Percentiles rank a stretch among this genome's conserved stretches.
phyloP scores from a whole-genome alignment of 1,140 invertebrate genomes.

The Calosoma granatense region DNA sequence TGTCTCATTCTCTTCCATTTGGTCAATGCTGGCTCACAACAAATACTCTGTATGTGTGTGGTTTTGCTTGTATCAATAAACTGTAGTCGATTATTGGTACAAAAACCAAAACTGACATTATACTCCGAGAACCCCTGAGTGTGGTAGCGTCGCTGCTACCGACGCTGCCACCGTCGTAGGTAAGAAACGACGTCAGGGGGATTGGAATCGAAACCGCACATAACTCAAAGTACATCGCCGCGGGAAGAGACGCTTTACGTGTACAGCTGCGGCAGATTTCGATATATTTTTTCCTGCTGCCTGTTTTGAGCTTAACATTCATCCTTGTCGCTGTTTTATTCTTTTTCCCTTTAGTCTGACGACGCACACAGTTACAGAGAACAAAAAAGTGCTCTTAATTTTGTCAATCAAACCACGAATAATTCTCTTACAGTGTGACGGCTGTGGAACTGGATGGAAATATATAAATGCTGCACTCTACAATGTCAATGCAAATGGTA shows the following conservation, averaged over 20 bases:
- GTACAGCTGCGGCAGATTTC: not conserved
- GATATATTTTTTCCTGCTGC: not conserved
- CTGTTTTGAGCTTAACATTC: not conserved
- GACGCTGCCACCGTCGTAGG: not conserved
- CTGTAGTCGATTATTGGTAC: not conserved
- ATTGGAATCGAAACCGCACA: conserved; percentile 8
- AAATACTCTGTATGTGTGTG: not conserved
- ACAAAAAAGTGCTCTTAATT: not conserved
- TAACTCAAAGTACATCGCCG: not conserved
- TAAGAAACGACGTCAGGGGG: conserved; percentile 5
- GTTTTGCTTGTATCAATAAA: conserved; percentile 1
- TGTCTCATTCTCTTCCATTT: not conserved
- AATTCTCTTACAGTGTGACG: too few species aligned
- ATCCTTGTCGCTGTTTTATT: not conserved
- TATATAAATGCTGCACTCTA: too few species aligned
- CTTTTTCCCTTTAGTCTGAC: not conserved
- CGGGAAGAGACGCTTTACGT: not conserved
- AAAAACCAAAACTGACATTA: not conserved
- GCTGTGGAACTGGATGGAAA: too few species aligned
- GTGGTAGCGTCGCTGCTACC: not conserved
- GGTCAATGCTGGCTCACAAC: not conserved
- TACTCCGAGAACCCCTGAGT: too few species aligned
- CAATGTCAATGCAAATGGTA: too few species aligned
- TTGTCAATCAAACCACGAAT: not conserved
- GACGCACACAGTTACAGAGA: not conserved